Evolutionary conservation across 2,888 invertebrate species (phyloP), one percentile per base, ranked within the genome.

Genomic region (Dromius quadrimaculatus): DNA sequence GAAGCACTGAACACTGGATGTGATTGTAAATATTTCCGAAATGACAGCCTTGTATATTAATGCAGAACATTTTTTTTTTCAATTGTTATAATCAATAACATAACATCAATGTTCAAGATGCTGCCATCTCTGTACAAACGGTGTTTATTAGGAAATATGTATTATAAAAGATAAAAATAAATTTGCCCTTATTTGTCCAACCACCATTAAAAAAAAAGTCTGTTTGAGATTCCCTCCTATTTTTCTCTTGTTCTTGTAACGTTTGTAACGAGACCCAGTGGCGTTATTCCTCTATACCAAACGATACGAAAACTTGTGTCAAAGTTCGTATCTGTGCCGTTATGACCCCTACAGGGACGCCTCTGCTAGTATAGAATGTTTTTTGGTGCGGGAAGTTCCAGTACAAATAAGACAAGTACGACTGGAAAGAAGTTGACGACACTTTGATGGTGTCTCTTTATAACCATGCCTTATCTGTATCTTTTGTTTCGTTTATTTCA

Each of bases 381-480:
- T 61, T 41, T 62, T 41, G 15, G 11, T 41, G 15, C 23, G 36
- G 9, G 41, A 68, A 68, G 68, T 68, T 59, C 45, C 32, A 23
- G 38, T 28, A 59, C 68, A 68, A 62, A 70, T 47, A 70, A 66
- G 54, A 47, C 54, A 41, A 66, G 34, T 66, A 57, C 23, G 54
- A 70, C 61, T 50, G 70, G 50, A 70, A 70, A 70, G 59, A 62
- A 70, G 47, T 70, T 70, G 70, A 70, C 50, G 61, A 62, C 70
- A 70, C 70, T 70, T 70, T 70, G 70, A 70, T 70, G 70, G 47
- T 50, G 70, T 70, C 70, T 62, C 62, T 70, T 70, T 70, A 70
- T 70, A 61, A 69, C 61, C 69, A 34, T 70, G 70, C 23, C 70
- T 70, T 70, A 70, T 70, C 70, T 62, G 20, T 62, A 47, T 47